These are phyloP conservation scores for Atta colombica DNA, from an alignment of 1,140 invertebrate genomes.

Conservation along the genomic window DNA sequence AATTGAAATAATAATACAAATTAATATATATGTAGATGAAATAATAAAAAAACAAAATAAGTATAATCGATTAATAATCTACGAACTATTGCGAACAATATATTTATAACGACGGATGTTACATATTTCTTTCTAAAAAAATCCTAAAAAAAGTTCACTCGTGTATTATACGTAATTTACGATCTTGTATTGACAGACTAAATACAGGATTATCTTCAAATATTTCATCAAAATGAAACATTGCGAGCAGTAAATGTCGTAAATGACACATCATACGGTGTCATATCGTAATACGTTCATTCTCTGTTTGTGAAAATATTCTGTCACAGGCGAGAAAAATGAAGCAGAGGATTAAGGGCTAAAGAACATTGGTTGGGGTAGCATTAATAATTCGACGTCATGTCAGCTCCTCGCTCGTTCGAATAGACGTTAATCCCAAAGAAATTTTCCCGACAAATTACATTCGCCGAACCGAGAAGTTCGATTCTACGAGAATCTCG, in stretches of 20 bases:
- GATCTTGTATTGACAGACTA: neutral
- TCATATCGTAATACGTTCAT: conserved; percentile 24
- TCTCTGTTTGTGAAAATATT: conserved; percentile 39
- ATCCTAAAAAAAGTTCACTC: neutral
- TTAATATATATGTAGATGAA: neutral
- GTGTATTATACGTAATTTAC: neutral
- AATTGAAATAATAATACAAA: neutral
- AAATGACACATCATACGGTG: conserved; percentile 42
- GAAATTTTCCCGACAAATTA: conserved; percentile 51
- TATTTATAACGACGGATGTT: neutral
- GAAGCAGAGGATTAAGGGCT: conserved; percentile 29
- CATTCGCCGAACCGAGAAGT: neutral
- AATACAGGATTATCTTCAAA: conserved; percentile 16
- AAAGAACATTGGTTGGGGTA: conserved; percentile 4
- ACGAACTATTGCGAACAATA: neutral
- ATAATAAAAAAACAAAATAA: neutral
- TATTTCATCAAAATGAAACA: conserved; percentile 64
- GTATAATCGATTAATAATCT: neutral
- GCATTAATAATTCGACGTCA: conserved; percentile 42
- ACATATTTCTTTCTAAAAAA: neutral
- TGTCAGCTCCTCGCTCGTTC: conserved; percentile 8
- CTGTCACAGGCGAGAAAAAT: neutral
- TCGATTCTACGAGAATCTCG: conserved; percentile 30
- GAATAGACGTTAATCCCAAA: conserved; percentile 35
- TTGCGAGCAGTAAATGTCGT: conserved; percentile 40